Evolutionary conservation across 2,888 invertebrate genomes (phyloP).

Genomic region (Schizotus pectinicornis): DNA sequence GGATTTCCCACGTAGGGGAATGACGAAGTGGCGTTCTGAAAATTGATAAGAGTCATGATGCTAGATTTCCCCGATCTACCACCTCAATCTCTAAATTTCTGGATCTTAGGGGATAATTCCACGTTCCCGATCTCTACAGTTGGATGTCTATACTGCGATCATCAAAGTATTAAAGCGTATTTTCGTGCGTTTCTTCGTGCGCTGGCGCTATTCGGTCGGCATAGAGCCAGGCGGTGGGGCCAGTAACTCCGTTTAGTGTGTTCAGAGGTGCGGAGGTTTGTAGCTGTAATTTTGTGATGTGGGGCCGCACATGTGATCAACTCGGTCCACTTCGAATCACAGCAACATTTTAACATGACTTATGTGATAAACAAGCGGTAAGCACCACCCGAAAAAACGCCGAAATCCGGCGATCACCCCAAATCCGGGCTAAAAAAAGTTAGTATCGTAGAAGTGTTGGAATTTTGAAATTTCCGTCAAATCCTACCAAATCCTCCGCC

Average conservation of each 20-base stretch:
- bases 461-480: no score
- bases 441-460: no score
- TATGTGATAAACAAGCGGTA: constrained; percentile 43
- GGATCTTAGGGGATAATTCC: no score
- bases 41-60: no score
- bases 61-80: no score
- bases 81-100: no score
- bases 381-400: constrained; percentile 26
- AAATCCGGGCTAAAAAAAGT: no score
- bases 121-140: not conserved
- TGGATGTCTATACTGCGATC: constrained; percentile 17
- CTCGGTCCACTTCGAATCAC: constrained; percentile 39
- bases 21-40: no score
- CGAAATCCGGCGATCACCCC: no score
- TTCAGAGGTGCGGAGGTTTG: constrained; percentile 29
- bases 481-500: no score
- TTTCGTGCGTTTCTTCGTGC: constrained; percentile 27
- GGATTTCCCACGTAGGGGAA: no score
- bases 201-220: constrained; percentile 31
- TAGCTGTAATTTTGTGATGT: constrained; percentile 31
- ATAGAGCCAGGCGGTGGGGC: constrained; percentile 22
- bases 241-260: constrained; percentile 27
- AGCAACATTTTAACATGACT: constrained; percentile 44
- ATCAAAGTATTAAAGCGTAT: constrained; percentile 24
- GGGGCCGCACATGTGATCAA: constrained; percentile 48